Percentiles rank a stretch among this genome's conserved stretches.
Conservation (phyloP, 2,888 invertebrate species). For the Eucera pruinosa region DNA sequence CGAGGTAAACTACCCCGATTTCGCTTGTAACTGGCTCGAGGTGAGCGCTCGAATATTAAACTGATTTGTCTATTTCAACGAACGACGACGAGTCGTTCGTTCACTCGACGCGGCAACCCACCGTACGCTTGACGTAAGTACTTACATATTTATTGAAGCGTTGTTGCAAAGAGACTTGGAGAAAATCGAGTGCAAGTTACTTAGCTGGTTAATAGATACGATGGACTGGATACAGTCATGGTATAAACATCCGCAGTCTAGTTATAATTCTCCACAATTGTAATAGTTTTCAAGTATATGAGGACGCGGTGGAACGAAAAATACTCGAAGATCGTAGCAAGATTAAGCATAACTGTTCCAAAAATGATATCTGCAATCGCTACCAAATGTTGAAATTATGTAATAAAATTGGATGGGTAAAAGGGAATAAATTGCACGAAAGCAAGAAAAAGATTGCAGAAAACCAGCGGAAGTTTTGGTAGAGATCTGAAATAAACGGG, state of each 20-base stretch:
- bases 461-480: background rate
- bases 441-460: background rate
- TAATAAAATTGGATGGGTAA: background rate
- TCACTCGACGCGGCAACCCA: no score
- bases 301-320: no score
- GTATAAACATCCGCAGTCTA: no score
- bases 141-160: no score
- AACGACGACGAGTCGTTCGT: no score
- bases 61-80: background rate
- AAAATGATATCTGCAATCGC: background rate
- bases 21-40: conserved; percentile 17
- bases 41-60: conserved; percentile 56
- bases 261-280: no score
- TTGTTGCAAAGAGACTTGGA: no score
- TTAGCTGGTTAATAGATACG: background rate
- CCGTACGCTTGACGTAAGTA: no score
- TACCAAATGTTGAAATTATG: background rate
- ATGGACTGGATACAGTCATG: no score
- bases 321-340: background rate
- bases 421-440: background rate
- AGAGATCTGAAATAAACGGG: background rate
- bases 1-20: conserved; percentile 36
- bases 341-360: background rate
- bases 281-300: no score
- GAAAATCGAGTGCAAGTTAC: no score